These are phyloP conservation scores for Myripristis jacobus DNA, from an alignment of 2,797 vertebrate species.

Conservation along the genomic window DNA sequence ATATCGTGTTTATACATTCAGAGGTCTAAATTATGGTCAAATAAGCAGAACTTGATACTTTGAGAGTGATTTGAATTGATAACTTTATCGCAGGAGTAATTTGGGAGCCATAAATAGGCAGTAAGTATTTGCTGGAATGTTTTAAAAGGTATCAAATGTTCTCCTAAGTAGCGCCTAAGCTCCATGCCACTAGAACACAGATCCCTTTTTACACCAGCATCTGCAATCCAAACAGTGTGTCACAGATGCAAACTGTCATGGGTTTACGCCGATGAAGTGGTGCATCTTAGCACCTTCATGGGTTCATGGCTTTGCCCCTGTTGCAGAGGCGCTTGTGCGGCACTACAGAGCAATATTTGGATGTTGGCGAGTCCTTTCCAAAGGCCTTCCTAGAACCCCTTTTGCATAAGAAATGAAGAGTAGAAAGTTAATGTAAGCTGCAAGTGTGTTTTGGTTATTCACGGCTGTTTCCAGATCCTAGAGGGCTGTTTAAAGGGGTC, in stretches of 20 bases:
- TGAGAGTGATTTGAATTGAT: constrained; percentile 18
- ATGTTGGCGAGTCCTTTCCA: too few relatives aligned
- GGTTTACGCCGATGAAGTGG: constrained; percentile 36
- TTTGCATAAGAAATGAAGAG: too few relatives aligned
- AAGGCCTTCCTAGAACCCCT: too few relatives aligned
- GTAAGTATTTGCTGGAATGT: constrained; percentile 31
- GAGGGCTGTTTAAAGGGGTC: constrained; percentile 27
- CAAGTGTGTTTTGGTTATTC: constrained; percentile 11
- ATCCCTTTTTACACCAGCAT: constrained; percentile 3
- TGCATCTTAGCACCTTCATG: constrained; percentile 11
- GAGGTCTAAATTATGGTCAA: constrained; percentile 36
- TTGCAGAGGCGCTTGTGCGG: constrained; percentile 1
- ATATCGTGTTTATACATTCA: constrained; percentile 46
- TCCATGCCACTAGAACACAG: neutral
- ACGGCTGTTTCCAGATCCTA: neutral
- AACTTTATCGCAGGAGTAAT: constrained; percentile 35
- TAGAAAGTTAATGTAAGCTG: too few relatives aligned
- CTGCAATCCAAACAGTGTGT: constrained; percentile 11
- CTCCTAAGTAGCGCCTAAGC: constrained; percentile 5
- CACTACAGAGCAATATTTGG: neutral
- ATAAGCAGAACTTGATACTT: constrained; percentile 36
- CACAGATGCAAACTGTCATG: constrained; percentile 2
- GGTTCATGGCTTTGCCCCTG: constrained; percentile 23
- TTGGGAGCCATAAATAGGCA: constrained; percentile 16
- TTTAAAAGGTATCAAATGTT: constrained; percentile 2